Evolutionary conservation across 2,797 vertebrate species (phyloP).

Genomic region (Typhlichthys subterraneus): DNA sequence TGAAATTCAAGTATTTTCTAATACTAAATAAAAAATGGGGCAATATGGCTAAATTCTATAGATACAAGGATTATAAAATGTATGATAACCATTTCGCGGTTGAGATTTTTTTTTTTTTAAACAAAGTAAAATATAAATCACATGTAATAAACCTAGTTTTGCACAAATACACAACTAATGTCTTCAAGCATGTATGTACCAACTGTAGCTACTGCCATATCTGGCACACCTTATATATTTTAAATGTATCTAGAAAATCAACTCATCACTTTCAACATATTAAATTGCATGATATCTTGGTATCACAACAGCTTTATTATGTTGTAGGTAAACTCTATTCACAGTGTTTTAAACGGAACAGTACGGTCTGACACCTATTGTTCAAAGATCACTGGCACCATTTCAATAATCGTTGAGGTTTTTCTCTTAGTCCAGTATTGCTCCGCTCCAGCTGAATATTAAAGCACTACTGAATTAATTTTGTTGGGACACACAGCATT

Average conservation of each 20-base stretch:
- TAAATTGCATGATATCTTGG: constrained; percentile 61
- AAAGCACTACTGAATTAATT: constrained; percentile 49
- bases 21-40: constrained; percentile 22
- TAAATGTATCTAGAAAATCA: constrained; percentile 64
- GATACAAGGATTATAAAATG: constrained; percentile 38
- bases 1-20: constrained; percentile 31
- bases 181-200: constrained; percentile 61
- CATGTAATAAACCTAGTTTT: constrained; percentile 59
- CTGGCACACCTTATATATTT: constrained; percentile 54
- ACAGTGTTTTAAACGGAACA: constrained; percentile 77
- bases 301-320: constrained; percentile 39
- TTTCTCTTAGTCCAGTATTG: constrained; percentile 48
- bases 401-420: constrained; percentile 39
- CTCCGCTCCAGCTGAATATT: constrained; percentile 46
- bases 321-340: constrained; percentile 60
- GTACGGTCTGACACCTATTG: constrained; percentile 54
- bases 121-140: constrained; percentile 48
- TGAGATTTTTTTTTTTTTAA: constrained; percentile 45
- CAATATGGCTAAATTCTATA: constrained; percentile 40
- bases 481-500: constrained; percentile 18
- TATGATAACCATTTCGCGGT: constrained; percentile 30
- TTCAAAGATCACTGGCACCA: constrained; percentile 55
- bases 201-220: constrained; percentile 64
- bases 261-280: constrained; percentile 46
- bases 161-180: constrained; percentile 71